These are phyloP conservation scores for Malurus alboscapulatus DNA, from an alignment of 2,113 vertebrate species.

Conservation along the genomic window DNA sequence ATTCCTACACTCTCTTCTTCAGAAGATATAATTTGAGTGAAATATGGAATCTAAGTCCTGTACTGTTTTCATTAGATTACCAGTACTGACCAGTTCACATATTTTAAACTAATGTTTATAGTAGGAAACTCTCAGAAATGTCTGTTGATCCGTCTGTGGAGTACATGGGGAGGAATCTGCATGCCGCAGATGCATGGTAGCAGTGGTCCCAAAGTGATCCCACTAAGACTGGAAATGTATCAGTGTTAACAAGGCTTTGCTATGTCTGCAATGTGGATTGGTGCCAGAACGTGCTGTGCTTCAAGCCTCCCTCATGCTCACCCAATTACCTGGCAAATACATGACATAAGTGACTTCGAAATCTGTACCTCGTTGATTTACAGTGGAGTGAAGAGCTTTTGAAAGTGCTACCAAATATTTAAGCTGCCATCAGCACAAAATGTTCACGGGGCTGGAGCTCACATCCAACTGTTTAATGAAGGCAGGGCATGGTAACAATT, in stretches of 20 bases:
- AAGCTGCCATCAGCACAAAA: not conserved
- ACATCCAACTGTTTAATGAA: not conserved
- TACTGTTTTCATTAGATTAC: not conserved
- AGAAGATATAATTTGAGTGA: not conserved
- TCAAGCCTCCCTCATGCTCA: not conserved
- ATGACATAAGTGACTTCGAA: not conserved
- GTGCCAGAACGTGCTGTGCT: not conserved
- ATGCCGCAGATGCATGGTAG: not conserved
- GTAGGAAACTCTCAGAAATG: not conserved
- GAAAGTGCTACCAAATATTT: not conserved
- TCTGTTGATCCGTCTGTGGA: not conserved
- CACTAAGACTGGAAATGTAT: not conserved
- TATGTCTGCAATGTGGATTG: not conserved
- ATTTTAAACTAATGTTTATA: not conserved
- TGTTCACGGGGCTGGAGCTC: fast-evolving
- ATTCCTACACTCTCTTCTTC: not conserved
- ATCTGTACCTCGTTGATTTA: not conserved
- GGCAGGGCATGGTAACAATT: not conserved
- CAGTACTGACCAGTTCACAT: not conserved
- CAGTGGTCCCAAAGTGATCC: not conserved
- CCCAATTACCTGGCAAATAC: not conserved
- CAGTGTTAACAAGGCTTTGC: not conserved
- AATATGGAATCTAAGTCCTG: not conserved
- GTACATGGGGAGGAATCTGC: no score
- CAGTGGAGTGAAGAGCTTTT: not conserved